Percentiles rank a stretch among this genome's conserved stretches.
phyloP scores from a whole-genome alignment of 2,797 vertebrate genomes.

The Poecilia picta region DNA sequence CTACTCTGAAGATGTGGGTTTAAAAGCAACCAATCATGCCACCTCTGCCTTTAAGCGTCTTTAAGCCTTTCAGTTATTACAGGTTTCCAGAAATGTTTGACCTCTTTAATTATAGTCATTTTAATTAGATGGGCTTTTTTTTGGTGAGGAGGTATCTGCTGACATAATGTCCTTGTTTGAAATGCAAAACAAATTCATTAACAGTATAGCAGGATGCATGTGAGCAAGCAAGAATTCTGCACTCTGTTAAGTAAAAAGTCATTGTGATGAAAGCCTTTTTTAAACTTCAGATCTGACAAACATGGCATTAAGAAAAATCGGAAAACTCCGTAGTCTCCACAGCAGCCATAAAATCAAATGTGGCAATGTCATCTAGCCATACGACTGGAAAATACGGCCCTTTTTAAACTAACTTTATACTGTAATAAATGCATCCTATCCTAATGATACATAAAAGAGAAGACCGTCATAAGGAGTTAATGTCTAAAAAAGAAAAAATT shows the following conservation, averaged over 20 bases:
- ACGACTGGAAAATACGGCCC: slow-evolving; percentile 48
- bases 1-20: neutral
- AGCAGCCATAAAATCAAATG: slow-evolving; percentile 47
- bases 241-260: slow-evolving; percentile 31
- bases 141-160: slow-evolving; percentile 45
- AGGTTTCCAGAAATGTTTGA: slow-evolving; percentile 14
- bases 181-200: slow-evolving; percentile 59
- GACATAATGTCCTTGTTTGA: slow-evolving; percentile 61
- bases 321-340: slow-evolving; percentile 43
- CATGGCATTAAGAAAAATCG: slow-evolving; percentile 42
- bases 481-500: slow-evolving; percentile 4
- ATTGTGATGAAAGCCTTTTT: slow-evolving; percentile 50
- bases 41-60: slow-evolving; percentile 9
- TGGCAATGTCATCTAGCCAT: slow-evolving; percentile 37
- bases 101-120: slow-evolving; percentile 31
- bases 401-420: slow-evolving; percentile 35
- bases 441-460: neutral
- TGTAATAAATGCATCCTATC: slow-evolving; percentile 6
- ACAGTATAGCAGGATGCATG: slow-evolving; percentile 2
- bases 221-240: slow-evolving; percentile 10
- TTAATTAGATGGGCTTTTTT: slow-evolving; percentile 44
- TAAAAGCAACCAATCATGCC: slow-evolving; percentile 5
- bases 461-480: slow-evolving; percentile 10
- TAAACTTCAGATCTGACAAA: slow-evolving; percentile 50
- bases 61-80: slow-evolving; percentile 8